Evolutionary conservation across 2,888 invertebrate genomes (phyloP), one percentile per base, ranked within the genome.

Genomic region (Nemoura dubitans): DNA sequence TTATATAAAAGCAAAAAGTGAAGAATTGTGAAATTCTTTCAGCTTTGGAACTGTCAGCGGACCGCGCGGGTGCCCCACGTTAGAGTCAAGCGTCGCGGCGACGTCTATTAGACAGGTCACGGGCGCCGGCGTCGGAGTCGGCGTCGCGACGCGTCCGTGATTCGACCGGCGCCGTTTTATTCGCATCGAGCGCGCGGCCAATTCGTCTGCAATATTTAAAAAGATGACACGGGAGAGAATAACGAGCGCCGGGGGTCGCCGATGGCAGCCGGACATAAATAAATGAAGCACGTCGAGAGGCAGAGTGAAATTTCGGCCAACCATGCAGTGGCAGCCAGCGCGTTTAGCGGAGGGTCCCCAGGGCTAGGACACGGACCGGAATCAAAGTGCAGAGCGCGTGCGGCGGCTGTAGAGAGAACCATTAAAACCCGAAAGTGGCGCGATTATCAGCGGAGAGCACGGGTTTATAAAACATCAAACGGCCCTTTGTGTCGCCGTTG

Each of bases 261-360:
- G 84, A n/a, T 76, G 84, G 76, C 84, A 29, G 28, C 7, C 84
- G 59, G 76, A 82, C 27, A 84, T 86, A 83, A 86, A 86, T 86
- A 86, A 86, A 83, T 83, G 86, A 86, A 36, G 77, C 86, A 77
- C 43, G 59, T 16, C 16, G 26, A 43, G 76, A 83, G 76, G 86
- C 28, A 84, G 83, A 86, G 83, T 84, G 76, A 86, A 86, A 86
- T 84, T 86, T 86, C 76, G 59, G 21, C 43, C 26, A 76, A 76
- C 27, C 14, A 28, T n/a, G n/a, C n/a, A n/a, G n/a, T n/a, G n/a
- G n/a, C n/a, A n/a, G n/a, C n/a, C n/a, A n/a, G n/a, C n/a, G 84
- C 27, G 84, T 84, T 84, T 76, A 14, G 28, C 28, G 28, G n/a
- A n/a, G n/a, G 6, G 25, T 76, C 84, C 29, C 76, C 26, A 2